Percentiles rank a stretch among this genome's conserved stretches.
phyloP scores from a whole-genome alignment of 2,113 vertebrate species.

The Spilogale gracilis region DNA sequence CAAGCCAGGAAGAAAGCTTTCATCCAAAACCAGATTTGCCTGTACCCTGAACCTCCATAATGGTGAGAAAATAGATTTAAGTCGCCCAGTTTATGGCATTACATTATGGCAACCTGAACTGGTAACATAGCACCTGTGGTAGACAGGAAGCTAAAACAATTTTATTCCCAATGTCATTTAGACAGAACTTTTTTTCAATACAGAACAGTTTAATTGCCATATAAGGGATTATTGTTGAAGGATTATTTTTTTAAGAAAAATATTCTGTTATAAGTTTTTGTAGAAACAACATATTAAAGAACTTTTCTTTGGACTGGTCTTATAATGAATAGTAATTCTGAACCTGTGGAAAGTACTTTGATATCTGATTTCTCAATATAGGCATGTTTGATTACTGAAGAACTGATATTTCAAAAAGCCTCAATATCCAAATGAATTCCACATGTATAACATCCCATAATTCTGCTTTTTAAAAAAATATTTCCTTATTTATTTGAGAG shows the following conservation, averaged over 20 bases:
- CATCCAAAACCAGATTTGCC: neutral
- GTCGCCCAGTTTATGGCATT: neutral
- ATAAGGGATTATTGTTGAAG: neutral
- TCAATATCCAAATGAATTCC: neutral
- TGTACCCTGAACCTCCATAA: neutral
- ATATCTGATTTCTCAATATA: slow-evolving; percentile 5
- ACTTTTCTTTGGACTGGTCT: neutral
- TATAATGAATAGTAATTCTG: neutral
- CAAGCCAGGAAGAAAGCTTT: neutral
- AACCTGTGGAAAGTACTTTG: neutral
- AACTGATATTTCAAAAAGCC: neutral
- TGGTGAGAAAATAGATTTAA: neutral
- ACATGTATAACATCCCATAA: neutral
- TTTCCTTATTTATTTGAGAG: neutral
- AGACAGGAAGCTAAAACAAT: neutral
- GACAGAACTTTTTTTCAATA: neutral
- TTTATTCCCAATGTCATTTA: neutral
- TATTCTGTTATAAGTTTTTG: neutral
- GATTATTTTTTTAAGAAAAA: neutral
- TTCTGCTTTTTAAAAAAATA: neutral
- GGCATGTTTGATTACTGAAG: neutral
- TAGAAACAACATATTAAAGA: neutral
- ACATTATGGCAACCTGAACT: neutral
- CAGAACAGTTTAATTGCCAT: neutral
- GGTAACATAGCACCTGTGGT: neutral